A percentile compares a stretch with the other conserved stretches of the same genome.
Evolutionary conservation across 1,140 invertebrate genomes (phyloP).

Genomic region (Saccostrea cuccullata): DNA sequence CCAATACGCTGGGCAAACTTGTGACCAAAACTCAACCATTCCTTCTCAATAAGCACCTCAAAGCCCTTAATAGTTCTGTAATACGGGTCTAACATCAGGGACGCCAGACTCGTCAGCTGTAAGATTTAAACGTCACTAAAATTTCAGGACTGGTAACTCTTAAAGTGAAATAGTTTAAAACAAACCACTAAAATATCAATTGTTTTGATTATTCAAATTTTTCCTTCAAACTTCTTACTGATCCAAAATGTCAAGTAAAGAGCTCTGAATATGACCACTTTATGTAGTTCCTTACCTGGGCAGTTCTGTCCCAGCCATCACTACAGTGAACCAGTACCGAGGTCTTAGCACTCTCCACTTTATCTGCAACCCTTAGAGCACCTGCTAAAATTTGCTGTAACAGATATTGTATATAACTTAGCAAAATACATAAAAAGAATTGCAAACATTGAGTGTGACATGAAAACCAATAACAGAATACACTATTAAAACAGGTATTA

Average conservation of each 20-base stretch:
- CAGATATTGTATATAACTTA: neutral
- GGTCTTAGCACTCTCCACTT: conserved; percentile 97
- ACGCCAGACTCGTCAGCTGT: conserved; percentile 75
- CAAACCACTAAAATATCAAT: neutral
- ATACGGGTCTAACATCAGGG: conserved; percentile 78
- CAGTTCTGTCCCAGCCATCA: conserved; percentile 99
- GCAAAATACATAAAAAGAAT: no score
- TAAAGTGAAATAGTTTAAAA: neutral
- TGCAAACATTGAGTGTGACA: no score
- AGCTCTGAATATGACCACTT: no score
- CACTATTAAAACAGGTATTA: neutral
- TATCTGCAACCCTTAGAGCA: conserved; percentile 95
- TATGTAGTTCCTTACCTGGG: conserved; percentile 81
- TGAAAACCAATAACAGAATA: no score
- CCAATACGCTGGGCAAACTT: conserved; percentile 99
- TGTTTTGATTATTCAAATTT: no score
- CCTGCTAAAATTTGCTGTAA: conserved; percentile 93
- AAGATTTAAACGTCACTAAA: conserved; percentile 35
- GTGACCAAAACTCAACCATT: conserved; percentile 99
- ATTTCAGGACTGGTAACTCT: neutral
- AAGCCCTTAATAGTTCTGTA: conserved; percentile 87
- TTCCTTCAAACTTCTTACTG: no score
- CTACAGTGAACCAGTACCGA: conserved; percentile 99
- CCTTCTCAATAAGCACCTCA: conserved; percentile 98
- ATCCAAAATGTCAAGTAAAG: no score